Evolutionary conservation across 2,113 vertebrate genomes (phyloP), one percentile per base, ranked within the genome.

Genomic region (Balaeniceps rex): DNA sequence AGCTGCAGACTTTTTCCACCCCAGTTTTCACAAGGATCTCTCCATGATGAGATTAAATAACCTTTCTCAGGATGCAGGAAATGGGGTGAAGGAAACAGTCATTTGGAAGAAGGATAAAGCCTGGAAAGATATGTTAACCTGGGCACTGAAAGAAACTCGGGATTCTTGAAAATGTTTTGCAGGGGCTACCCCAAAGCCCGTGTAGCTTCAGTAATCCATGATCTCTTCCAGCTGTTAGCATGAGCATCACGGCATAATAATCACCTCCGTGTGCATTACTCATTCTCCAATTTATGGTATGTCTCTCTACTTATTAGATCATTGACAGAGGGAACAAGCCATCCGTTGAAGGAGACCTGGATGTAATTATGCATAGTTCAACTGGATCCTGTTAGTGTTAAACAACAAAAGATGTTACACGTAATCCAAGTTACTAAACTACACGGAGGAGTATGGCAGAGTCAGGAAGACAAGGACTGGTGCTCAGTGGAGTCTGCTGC

Each of bases 161-260:
- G 76, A 78, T 94, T 96, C 88, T 94, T 90, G 83, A 93, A 97
- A 96, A 94, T 26, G 31, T 91, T 86, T 78, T 94, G 31, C 94
- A 86, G 82, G 83, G 84, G 63, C 85, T 93, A 84, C 95, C 88
- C 91, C 76, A 78, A 89, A 97, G 74, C 95, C 91, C 78, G n/a
- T 91, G 91, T 95, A 93, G 36, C 54, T 88, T 87, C 68, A 83
- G 61, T 93, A 95, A 92, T 94, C 91, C 72, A 21, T 94, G 92
- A 98, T 97, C 78, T 97, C 36, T 97, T 97, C 96, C 97, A 97
- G 95, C 97, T 98, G 93, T 95, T 97, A 83, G 85, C 81, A 85
- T 63, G 88, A 96, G 82, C 63, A 36, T 60, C 60, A 60, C 34
- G 28, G 82, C 61, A 77, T 47, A 75, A 91, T 94, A 96, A 95